Percentiles rank a stretch among this genome's conserved stretches.
Evolutionary conservation across 2,888 invertebrate species (phyloP).

Genomic region (Cataglyphis rosenhaueri): DNA sequence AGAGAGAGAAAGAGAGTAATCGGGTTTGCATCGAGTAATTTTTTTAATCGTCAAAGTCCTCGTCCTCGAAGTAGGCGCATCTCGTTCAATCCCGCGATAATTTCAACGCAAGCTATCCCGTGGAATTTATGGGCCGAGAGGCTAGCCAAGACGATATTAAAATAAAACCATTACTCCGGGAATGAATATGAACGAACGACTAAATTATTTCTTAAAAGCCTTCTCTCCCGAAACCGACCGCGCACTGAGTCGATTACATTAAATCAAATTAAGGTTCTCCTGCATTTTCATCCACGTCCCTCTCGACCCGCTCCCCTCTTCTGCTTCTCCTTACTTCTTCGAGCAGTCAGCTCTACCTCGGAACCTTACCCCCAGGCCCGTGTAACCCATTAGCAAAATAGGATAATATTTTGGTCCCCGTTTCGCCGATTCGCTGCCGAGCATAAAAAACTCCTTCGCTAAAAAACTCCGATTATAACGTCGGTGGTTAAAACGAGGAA

Average conservation of each 20-base stretch:
- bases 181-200: constrained; percentile 50
- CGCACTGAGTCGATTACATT: constrained; percentile 52
- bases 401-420: constrained; percentile 40
- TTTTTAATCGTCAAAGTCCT: background rate
- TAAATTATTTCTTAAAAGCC: constrained; percentile 54
- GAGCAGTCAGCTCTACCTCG: constrained; percentile 14
- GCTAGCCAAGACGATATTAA: constrained; percentile 41
- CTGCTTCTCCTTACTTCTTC: constrained; percentile 6
- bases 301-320: background rate
- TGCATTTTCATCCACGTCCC: constrained; percentile 40
- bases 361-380: background rate
- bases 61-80: constrained; percentile 10
- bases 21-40: background rate
- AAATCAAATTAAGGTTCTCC: constrained; percentile 55
- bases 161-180: constrained; percentile 49
- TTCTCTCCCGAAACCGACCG: constrained; percentile 37
- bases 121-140: constrained; percentile 18
- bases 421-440: constrained; percentile 24
- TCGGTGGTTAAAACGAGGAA: constrained; percentile 29
- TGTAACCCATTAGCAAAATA: constrained; percentile 53
- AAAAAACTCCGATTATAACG: constrained; percentile 18
- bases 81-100: constrained; percentile 35
- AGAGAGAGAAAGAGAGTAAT: background rate
- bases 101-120: constrained; percentile 30
- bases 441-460: background rate